phyloP scores from a whole-genome alignment of 2,797 vertebrate genomes.

The Pogoniulus pusillus region DNA sequence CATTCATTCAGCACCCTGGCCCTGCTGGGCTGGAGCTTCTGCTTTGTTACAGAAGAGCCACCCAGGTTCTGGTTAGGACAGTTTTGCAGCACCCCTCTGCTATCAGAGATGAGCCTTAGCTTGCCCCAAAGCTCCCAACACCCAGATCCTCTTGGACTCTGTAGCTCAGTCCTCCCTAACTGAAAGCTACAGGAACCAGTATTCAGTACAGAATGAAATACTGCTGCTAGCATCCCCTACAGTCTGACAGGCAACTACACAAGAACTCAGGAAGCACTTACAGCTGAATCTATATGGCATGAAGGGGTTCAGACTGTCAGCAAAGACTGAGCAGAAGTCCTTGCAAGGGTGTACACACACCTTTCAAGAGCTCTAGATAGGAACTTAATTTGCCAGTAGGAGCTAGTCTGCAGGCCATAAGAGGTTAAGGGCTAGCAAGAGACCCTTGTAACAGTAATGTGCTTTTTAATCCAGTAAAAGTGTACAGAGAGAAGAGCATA shows the following conservation, averaged over 20 bases:
- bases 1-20: not conserved
- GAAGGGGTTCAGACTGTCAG: not conserved
- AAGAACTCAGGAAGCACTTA: not conserved
- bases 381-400: not conserved
- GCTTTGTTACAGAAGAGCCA: constrained; percentile 27
- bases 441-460: not conserved
- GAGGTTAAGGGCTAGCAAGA: not conserved
- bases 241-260: not conserved
- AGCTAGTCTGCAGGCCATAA: not conserved
- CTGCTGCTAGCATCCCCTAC: not conserved
- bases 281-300: not conserved
- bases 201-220: not conserved
- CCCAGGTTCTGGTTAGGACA: not conserved
- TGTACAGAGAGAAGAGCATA: not conserved
- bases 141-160: accelerated
- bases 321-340: not conserved
- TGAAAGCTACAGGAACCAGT: not conserved
- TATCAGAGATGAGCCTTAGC: not conserved
- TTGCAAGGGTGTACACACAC: not conserved
- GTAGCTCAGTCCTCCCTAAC: not conserved
- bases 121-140: not conserved
- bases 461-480: not conserved
- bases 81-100: not conserved
- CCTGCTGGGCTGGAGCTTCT: not conserved
- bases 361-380: not conserved